A percentile compares a stretch with the other conserved stretches of the same genome.
Evolutionary conservation across 2,888 invertebrate genomes (phyloP).

Genomic region (Drosophila kanekoi): DNA sequence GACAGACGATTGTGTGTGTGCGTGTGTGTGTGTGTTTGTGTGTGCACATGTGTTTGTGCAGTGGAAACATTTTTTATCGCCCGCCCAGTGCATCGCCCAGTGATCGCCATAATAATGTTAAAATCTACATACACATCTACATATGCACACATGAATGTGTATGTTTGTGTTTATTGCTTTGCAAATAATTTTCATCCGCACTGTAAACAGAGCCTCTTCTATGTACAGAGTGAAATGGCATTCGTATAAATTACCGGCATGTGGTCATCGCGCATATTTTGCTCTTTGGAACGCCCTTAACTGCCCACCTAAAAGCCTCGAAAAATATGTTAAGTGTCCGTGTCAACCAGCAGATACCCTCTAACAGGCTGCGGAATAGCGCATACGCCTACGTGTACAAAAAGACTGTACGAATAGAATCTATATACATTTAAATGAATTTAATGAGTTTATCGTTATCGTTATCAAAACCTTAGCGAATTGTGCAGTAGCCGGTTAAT

Average conservation of each 20-base stretch:
- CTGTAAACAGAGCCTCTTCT: conserved; percentile 24
- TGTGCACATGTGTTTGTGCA: conserved; percentile 11
- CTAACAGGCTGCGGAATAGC: too few relatives aligned
- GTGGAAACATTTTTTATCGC: conserved; percentile 31
- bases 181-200: conserved; percentile 12
- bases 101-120: conserved; percentile 27
- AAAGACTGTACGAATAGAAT: background rate
- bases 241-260: conserved; percentile 68
- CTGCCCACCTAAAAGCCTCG: conserved; percentile 13
- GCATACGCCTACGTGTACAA: background rate
- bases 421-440: background rate
- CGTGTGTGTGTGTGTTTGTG: conserved; percentile 11
- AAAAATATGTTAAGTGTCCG: background rate
- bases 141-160: too few relatives aligned
- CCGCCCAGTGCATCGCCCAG: conserved; percentile 32
- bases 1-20: conserved; percentile 6
- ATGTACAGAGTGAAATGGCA: conserved; percentile 31
- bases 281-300: conserved; percentile 28
- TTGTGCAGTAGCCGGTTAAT: too few relatives aligned
- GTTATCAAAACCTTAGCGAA: too few relatives aligned
- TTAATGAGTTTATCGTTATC: too few relatives aligned
- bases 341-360: conserved; percentile 22
- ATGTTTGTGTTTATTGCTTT: conserved; percentile 11
- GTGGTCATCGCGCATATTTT: conserved; percentile 52
- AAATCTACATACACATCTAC: conserved; percentile 1